Evolutionary conservation across 2,888 invertebrate species (phyloP), one percentile per base, ranked within the genome.

Genomic region (Seladonia tumulorum): DNA sequence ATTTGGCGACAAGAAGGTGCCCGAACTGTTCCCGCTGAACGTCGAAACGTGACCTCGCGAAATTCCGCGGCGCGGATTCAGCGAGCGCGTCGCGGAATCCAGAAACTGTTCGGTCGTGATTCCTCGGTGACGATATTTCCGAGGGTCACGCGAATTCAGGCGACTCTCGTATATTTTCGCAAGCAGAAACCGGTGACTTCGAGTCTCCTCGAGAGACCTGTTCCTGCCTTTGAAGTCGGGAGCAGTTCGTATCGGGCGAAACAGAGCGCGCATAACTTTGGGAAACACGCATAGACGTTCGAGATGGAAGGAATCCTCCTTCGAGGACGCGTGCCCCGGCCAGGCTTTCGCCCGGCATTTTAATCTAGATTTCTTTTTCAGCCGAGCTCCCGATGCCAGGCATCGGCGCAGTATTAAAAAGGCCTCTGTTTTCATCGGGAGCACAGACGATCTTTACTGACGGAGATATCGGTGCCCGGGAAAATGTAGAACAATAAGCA

Each of bases 81-180:
- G 22, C n/a, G 42, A 45, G 45, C 70, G n/a, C n/a, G 42, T 10
- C 39, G 39, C 39, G 68, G 39, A 68, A 25, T 71, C 16, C 45
- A 47, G 71, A 25, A 71, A 25, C 25, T 45, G 71, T 8, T 47
- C 25, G 25, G 25, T 47, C 25, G 47, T 25, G 47, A 25, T 47
- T 71, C 47, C 71, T 47, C 47, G 53, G 53, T 22, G 14, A 18
- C 49, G 72, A 49, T 72, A 72, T 35, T 22, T 72, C 68, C 29
- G 75, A 80, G 68, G 25, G 76, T 35, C 76, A 39, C 47, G 66
- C 49, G 80, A 80, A 53, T 57, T 70, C 70, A 35, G 76, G 68
- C 47, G 70, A 76, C 76, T 57, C 53, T 76, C 35, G 57, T 42
- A 76, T 57, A 81, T 68, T 57, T 57, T 57, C 45, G 57, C 45